Evolutionary conservation across 2,113 vertebrate species (phyloP).

Genomic region (Melanotaenia duboulayi): DNA sequence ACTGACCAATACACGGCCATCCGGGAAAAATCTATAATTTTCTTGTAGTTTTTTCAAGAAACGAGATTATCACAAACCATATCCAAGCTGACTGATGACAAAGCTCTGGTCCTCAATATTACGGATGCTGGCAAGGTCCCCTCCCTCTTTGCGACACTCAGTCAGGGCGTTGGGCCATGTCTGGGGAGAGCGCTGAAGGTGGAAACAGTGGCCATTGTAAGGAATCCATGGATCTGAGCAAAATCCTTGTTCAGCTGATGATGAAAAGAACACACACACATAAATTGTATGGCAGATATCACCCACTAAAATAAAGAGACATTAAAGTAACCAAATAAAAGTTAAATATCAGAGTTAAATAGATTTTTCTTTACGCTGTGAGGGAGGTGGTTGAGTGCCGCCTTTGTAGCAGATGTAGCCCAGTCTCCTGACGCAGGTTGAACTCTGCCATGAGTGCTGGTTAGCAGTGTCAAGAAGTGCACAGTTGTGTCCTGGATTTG

Average conservation of each 20-base stretch:
- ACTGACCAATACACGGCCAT: no score
- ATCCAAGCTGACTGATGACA: slow-evolving; percentile 91
- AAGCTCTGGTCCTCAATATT: slow-evolving; percentile 92
- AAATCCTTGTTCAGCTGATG: slow-evolving; percentile 75
- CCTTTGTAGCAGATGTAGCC: slow-evolving; percentile 93
- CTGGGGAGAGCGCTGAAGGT: slow-evolving; percentile 79
- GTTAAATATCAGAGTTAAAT: fast-evolving
- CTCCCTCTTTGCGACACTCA: slow-evolving; percentile 87
- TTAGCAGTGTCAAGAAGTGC: slow-evolving; percentile 83
- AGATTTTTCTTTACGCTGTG: slow-evolving; percentile 56
- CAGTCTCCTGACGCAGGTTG: slow-evolving; percentile 84
- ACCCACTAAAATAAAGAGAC: not conserved
- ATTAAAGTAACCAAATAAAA: not conserved
- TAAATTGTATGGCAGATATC: not conserved
- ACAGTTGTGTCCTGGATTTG: slow-evolving; percentile 88
- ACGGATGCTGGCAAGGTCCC: slow-evolving; percentile 89
- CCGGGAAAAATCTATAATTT: not conserved
- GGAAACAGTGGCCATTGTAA: slow-evolving; percentile 90
- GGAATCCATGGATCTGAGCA: slow-evolving; percentile 89
- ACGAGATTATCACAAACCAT: slow-evolving; percentile 78
- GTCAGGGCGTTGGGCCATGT: slow-evolving; percentile 86
- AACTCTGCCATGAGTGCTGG: slow-evolving; percentile 87
- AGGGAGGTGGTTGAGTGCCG: slow-evolving; percentile 52
- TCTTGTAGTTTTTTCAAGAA: not conserved
- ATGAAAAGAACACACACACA: slow-evolving; percentile 14